Evolutionary conservation across 2,888 invertebrate species (phyloP).

Genomic region (Cancer borealis): DNA sequence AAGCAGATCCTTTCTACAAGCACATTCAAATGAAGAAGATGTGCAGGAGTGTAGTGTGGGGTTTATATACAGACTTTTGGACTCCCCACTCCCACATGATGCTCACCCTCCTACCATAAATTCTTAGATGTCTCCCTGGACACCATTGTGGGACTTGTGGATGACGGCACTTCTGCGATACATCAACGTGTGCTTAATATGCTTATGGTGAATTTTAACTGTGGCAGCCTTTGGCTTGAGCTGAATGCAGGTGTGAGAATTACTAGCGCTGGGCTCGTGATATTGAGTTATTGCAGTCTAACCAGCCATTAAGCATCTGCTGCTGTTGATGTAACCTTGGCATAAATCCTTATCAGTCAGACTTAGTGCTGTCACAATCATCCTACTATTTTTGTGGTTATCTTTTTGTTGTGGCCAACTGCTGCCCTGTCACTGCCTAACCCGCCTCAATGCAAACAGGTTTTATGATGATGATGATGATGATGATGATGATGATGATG

Average conservation of each 20-base stretch:
- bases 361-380: conserved; percentile 29
- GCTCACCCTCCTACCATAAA: background rate
- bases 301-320: conserved; percentile 28
- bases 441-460: conserved; percentile 35
- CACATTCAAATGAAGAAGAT: background rate
- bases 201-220: background rate
- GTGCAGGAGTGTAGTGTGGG: background rate
- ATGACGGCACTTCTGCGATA: background rate
- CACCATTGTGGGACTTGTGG: background rate
- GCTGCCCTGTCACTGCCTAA: conserved; percentile 24
- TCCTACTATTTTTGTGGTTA: conserved; percentile 10
- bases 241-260: conserved; percentile 21
- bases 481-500: background rate
- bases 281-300: conserved; percentile 34
- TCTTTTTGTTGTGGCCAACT: background rate
- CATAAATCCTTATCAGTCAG: conserved; percentile 22
- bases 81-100: background rate
- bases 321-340: conserved; percentile 15
- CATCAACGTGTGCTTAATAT: background rate
- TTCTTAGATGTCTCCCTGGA: background rate
- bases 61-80: background rate
- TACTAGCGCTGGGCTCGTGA: background rate
- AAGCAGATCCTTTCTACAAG: background rate
- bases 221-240: background rate
- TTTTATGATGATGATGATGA: background rate